phyloP scores from a whole-genome alignment of 2,113 vertebrate genomes.

The Oncorhynchus masou region DNA sequence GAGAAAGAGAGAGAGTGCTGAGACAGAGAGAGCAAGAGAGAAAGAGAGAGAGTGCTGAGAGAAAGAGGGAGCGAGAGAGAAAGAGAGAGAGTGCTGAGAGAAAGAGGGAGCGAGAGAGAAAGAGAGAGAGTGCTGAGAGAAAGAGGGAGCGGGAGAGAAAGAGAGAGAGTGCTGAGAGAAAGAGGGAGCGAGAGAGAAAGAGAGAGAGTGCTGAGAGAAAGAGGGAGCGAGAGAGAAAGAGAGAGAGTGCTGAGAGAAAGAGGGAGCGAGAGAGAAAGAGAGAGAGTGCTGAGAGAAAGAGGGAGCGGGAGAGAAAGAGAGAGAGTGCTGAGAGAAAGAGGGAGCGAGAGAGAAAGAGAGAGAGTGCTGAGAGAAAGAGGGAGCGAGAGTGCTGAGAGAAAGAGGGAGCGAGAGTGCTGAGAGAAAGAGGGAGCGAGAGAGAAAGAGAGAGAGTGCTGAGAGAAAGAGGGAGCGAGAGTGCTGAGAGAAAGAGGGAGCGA shows the following conservation, averaged over 20 bases:
- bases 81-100: slow-evolving; percentile 39
- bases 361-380: neutral
- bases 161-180: neutral
- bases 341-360: neutral
- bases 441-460: neutral
- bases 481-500: neutral
- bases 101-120: neutral
- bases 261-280: neutral
- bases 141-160: neutral
- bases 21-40: neutral
- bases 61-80: no score
- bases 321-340: neutral
- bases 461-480: no score
- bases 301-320: neutral
- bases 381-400: neutral
- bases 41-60: neutral
- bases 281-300: neutral
- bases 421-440: neutral
- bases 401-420: neutral
- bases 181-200: neutral
- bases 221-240: neutral
- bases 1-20: neutral
- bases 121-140: neutral
- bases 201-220: neutral
- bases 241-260: neutral